Base-by-base conservation (phyloP, 2,888 invertebrate genomes). In the Dione juno region DNA sequence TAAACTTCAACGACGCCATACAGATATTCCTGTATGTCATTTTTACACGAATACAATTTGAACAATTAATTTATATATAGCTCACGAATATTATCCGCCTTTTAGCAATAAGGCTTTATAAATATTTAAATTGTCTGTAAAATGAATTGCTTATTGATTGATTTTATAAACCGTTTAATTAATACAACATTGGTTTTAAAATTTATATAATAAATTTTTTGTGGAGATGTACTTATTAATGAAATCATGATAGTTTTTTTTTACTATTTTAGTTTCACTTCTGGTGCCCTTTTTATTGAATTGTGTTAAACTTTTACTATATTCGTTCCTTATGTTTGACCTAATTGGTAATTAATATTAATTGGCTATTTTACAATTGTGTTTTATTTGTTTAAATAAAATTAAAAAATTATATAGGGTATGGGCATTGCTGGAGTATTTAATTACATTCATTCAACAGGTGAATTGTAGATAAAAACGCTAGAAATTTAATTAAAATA, bases 61-160 rank as follows among this genome's bases (percentile, higher is more conserved):
- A 67, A 53, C 52, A 53, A 66, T 54, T 70, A 64, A 69, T 70
- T 69, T 59, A 63, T 70, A 72, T 72, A 83, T 84, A 84, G 88
- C 88, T 88, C 88, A 88, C 82, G 85, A 88, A 82, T 82, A 85
- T 82, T 85, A 85, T 89, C 89, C 89, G 89, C 89, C 89, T 89
- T 87, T 84, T 89, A 89, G 88, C 80, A 81, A 88, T 88, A 89
- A 88, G 84, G 80, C 84, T 83, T 74, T 67, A 72, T 57, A 85
- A 79, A 64, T 71, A 72, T 59, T 70, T 41, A 66, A 70, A 54
- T 70, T 43, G 59, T 73, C 80, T 82, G 80, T 82, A 79, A 77
- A 81, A 79, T 74, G 53, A 73, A 75, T 76, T 76, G 72, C 72
- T 75, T 72, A 75, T 76, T 72, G 57, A 74, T 74, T 67, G 66